A percentile compares a stretch with the other conserved stretches of the same genome.
These are phyloP conservation scores for Scotopteryx bipunctaria DNA, from an alignment of 2,888 invertebrate species.

Conservation along the genomic window DNA sequence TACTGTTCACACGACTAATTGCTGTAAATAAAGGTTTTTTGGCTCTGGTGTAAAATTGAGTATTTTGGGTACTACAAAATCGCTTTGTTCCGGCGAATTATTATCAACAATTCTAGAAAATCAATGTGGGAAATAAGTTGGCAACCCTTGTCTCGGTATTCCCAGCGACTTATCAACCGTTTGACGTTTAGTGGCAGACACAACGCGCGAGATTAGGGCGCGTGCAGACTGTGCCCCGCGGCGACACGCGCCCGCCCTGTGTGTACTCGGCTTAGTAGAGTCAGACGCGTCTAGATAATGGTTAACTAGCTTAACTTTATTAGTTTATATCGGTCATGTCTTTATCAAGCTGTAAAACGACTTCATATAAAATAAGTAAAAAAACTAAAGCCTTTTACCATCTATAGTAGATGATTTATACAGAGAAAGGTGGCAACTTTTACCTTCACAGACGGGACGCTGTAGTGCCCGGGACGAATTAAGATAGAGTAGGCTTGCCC, in stretches of 20 bases:
- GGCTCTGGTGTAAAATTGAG: no score
- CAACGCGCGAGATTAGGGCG: constrained; percentile 59
- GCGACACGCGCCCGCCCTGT: constrained; percentile 48
- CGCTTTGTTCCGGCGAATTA: no score
- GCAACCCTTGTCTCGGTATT: constrained; percentile 63
- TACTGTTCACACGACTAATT: no score
- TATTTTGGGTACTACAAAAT: no score
- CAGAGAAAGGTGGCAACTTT: no score
- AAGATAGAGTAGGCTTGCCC: no score
- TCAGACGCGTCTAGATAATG: constrained; percentile 16
- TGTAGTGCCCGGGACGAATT: no score
- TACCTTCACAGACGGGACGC: no score
- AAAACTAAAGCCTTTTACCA: no score
- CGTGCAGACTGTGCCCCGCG: constrained; percentile 52
- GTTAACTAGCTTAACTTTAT: constrained; percentile 21
- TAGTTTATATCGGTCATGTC: constrained; percentile 17
- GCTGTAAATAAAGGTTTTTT: no score
- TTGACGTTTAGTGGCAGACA: constrained; percentile 72
- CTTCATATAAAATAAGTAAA: background rate
- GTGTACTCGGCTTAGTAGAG: constrained; percentile 16
- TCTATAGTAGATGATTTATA: no score
- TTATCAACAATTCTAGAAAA: no score
- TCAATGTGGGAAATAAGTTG: background rate
- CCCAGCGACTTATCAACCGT: constrained; percentile 65
- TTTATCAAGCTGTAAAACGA: constrained; percentile 1